phyloP scores from a whole-genome alignment of 2,888 invertebrate species.

The Xylota sylvarum region DNA sequence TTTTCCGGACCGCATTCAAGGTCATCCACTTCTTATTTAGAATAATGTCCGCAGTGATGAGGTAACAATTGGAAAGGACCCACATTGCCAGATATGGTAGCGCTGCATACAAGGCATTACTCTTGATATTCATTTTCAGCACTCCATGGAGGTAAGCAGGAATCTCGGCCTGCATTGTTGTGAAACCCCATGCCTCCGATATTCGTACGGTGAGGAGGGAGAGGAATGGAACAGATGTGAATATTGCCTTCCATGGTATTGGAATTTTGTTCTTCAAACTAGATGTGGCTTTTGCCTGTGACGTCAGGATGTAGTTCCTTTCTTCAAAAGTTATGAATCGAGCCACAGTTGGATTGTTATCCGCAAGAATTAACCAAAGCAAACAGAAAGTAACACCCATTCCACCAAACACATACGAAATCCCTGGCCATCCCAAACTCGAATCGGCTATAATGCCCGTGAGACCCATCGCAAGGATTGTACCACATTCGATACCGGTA shows the following conservation, averaged over 20 bases:
- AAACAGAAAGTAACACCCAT: constrained; percentile 85
- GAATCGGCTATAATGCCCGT: constrained; percentile 87
- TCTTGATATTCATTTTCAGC: constrained; percentile 86
- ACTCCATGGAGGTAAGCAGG: constrained; percentile 88
- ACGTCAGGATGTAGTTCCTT: constrained; percentile 85
- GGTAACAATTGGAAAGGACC: constrained; percentile 40
- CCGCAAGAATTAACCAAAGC: constrained; percentile 86
- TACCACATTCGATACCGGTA: constrained; percentile 88
- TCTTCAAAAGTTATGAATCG: constrained; percentile 86
- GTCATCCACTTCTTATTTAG: constrained; percentile 80
- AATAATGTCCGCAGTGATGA: constrained; percentile 47
- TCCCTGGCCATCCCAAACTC: constrained; percentile 87
- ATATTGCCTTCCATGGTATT: constrained; percentile 88
- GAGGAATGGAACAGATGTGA: constrained; percentile 89
- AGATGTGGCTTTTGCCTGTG: constrained; percentile 42
- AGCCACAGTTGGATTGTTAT: constrained; percentile 86
- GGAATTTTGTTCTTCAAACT: constrained; percentile 81
- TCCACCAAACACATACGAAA: constrained; percentile 87
- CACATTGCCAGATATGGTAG: constrained; percentile 84
- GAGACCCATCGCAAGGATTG: constrained; percentile 87
- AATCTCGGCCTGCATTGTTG: constrained; percentile 87
- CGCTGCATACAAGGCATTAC: constrained; percentile 84
- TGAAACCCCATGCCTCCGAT: constrained; percentile 88
- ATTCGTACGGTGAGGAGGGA: constrained; percentile 86
- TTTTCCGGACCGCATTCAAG: constrained; percentile 78